A percentile compares a stretch with the other conserved stretches of the same genome.
These are phyloP conservation scores for Triplophysa tibetana DNA, from an alignment of 2,113 vertebrate species.

Conservation along the genomic window DNA sequence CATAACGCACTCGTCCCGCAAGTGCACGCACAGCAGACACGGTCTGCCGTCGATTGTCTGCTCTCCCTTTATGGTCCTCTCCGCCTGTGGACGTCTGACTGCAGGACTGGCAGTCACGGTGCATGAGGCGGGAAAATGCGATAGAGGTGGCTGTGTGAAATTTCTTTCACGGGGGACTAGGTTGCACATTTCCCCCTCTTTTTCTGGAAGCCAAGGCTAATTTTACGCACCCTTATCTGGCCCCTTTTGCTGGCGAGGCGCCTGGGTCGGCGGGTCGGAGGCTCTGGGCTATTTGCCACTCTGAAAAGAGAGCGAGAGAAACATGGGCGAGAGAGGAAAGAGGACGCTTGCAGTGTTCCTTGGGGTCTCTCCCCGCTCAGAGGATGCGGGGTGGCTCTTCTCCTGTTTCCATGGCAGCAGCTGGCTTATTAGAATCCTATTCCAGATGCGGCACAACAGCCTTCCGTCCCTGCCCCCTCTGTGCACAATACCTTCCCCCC, in stretches of 20 bases:
- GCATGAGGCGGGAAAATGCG: slow-evolving; percentile 36
- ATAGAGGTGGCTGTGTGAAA: slow-evolving; percentile 51
- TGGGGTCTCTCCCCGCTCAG: slow-evolving; percentile 55
- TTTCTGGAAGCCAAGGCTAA: slow-evolving; percentile 64
- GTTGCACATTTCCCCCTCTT: slow-evolving; percentile 56
- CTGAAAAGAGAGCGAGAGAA: slow-evolving; percentile 25
- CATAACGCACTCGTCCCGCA: slow-evolving; percentile 28
- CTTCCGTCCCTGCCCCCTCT: slow-evolving; percentile 37
- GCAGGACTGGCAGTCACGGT: slow-evolving; percentile 47
- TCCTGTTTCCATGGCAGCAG: slow-evolving; percentile 77
- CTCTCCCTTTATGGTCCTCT: slow-evolving; percentile 37
- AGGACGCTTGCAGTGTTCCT: slow-evolving; percentile 39
- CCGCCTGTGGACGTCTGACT: slow-evolving; percentile 23
- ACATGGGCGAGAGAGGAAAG: slow-evolving; percentile 16
- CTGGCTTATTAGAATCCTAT: slow-evolving; percentile 73
- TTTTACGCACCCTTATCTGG: slow-evolving; percentile 65
- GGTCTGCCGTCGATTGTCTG: slow-evolving; percentile 38
- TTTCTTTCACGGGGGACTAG: slow-evolving; percentile 53
- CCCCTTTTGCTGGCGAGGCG: slow-evolving; percentile 40
- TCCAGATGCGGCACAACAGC: slow-evolving; percentile 59
- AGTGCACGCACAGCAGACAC: slow-evolving; percentile 31
- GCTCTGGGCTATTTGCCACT: slow-evolving; percentile 51
- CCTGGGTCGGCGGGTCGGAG: slow-evolving; percentile 43
- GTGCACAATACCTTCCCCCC: neutral
- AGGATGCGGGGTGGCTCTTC: slow-evolving; percentile 71